Conservation (phyloP, 2,797 vertebrate species). For the Macroramphosus scolopax region DNA sequence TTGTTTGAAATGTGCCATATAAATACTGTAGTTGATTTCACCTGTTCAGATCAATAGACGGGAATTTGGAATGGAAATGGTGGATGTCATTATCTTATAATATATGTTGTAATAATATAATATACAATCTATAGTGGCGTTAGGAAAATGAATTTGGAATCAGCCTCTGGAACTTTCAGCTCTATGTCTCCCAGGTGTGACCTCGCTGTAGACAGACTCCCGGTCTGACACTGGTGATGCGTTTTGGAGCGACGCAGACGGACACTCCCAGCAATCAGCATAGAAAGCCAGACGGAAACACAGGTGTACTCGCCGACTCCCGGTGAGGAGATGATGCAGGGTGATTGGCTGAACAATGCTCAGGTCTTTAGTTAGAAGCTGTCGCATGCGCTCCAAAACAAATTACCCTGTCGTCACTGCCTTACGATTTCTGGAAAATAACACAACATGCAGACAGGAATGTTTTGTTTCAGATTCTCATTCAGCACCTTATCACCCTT, state of each 20-base stretch:
- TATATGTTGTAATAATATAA: too few species aligned
- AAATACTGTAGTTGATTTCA: too few species aligned
- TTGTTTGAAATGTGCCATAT: too few species aligned
- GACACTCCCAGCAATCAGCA: too few species aligned
- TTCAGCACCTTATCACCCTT: constrained; percentile 9
- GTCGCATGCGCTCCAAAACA: constrained; percentile 21
- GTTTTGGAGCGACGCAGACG: constrained; percentile 6
- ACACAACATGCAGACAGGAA: constrained; percentile 29
- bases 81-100: too few species aligned
- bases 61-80: too few species aligned
- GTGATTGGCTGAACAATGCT: constrained; percentile 34
- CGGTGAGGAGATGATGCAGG: too few species aligned
- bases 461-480: constrained; percentile 24
- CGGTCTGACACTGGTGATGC: constrained; percentile 10
- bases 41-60: too few species aligned
- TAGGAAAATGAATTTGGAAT: too few species aligned
- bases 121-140: too few species aligned
- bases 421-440: constrained; percentile 30
- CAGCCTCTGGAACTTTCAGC: constrained; percentile 9
- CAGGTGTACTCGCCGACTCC: too few species aligned
- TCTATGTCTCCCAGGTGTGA: constrained; percentile 12
- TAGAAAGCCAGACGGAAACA: too few species aligned
- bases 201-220: constrained; percentile 4
- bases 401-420: constrained; percentile 30
- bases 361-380: constrained; percentile 36